A percentile compares a stretch with the other conserved stretches of the same genome.
These are phyloP conservation scores for Loris lydekkerianus DNA, from an alignment of 2,797 vertebrate genomes.

Conservation along the genomic window DNA sequence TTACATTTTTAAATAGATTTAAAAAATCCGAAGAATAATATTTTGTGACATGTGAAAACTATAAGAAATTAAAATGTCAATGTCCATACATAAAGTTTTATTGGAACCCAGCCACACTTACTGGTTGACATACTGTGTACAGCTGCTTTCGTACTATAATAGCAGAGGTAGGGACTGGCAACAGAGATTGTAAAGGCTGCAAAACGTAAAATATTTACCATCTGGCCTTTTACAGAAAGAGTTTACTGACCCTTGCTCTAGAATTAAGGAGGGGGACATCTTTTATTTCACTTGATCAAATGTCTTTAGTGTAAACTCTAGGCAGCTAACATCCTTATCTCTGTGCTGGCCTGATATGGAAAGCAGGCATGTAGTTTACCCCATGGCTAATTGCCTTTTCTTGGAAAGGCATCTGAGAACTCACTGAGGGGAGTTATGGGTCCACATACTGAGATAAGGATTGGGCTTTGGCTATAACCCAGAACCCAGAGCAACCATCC, in stretches of 20 bases:
- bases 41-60: not conserved
- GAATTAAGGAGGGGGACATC: not conserved
- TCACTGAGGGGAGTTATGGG: not conserved
- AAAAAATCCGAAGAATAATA: not conserved
- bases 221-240: not conserved
- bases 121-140: no score
- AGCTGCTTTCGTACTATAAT: not conserved
- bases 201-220: slow-evolving; percentile 4
- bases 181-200: not conserved
- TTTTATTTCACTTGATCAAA: not conserved
- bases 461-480: not conserved
- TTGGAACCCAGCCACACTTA: not conserved
- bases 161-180: not conserved
- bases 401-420: slow-evolving; percentile 38
- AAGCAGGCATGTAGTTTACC: not conserved
- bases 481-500: not conserved
- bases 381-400: slow-evolving; percentile 36
- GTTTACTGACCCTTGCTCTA: not conserved
- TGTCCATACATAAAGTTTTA: not conserved
- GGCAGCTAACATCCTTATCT: not conserved
- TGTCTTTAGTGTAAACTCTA: not conserved
- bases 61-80: not conserved
- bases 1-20: not conserved
- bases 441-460: not conserved
- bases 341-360: not conserved